Evolutionary conservation across 2,113 vertebrate genomes (phyloP).

Genomic region (Ceyx margarethae): DNA sequence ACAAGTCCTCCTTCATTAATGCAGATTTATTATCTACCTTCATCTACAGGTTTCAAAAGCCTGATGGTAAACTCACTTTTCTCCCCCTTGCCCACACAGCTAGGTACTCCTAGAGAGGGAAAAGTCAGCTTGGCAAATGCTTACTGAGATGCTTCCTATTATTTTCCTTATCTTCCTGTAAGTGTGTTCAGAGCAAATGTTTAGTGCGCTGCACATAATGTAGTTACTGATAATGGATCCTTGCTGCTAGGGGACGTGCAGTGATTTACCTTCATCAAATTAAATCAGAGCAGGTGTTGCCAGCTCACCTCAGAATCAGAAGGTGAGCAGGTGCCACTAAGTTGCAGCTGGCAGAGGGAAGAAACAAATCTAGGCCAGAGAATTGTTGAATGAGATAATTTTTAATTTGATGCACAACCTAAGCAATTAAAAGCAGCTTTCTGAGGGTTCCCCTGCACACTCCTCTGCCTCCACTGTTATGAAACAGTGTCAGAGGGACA

Average conservation of each 20-base stretch:
- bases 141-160: slow-evolving; percentile 30
- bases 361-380: slow-evolving; percentile 21
- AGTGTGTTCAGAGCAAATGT: slow-evolving; percentile 48
- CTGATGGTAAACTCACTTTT: slow-evolving; percentile 4
- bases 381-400: neutral
- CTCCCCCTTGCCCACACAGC: neutral
- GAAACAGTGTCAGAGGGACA: neutral
- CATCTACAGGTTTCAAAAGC: neutral
- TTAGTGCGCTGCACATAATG: slow-evolving; percentile 17
- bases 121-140: slow-evolving; percentile 12
- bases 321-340: slow-evolving; percentile 51
- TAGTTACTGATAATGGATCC: slow-evolving; percentile 33
- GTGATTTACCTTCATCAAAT: slow-evolving; percentile 51
- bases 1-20: neutral
- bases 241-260: slow-evolving; percentile 13
- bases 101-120: neutral
- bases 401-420: slow-evolving; percentile 21
- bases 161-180: slow-evolving; percentile 53
- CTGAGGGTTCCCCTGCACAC: neutral
- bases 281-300: slow-evolving; percentile 61
- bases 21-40: neutral
- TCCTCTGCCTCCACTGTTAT: neutral
- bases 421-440: slow-evolving; percentile 19
- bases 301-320: slow-evolving; percentile 22
- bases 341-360: slow-evolving; percentile 32